Evolutionary conservation across 2,888 invertebrate species (phyloP).

Genomic region (Andrena bucephala): DNA sequence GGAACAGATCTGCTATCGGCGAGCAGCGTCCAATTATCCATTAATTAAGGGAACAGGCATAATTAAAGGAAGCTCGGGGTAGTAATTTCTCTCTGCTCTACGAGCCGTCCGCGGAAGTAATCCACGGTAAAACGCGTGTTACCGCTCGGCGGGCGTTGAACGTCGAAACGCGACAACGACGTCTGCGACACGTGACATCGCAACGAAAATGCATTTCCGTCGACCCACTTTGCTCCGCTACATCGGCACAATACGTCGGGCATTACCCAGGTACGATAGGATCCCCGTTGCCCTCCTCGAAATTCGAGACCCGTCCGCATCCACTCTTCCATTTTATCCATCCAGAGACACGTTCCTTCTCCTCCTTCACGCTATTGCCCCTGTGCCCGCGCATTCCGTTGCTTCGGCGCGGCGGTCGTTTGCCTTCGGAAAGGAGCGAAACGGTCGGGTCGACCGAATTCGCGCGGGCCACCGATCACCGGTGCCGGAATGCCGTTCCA

Average conservation of each 20-base stretch:
- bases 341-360: not conserved
- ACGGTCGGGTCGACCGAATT: not conserved
- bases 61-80: constrained; percentile 9
- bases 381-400: not conserved
- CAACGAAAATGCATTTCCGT: constrained; percentile 55
- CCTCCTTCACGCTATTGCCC: not conserved
- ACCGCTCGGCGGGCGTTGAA: constrained; percentile 26
- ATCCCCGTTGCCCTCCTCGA: constrained; percentile 4
- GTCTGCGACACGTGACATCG: constrained; percentile 33
- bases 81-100: not conserved
- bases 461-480: not conserved
- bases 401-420: no score
- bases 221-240: constrained; percentile 50
- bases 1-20: no score
- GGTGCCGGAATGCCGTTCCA: no score
- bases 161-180: constrained; percentile 33
- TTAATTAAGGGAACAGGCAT: constrained; percentile 27
- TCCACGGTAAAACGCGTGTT: constrained; percentile 32
- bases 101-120: constrained; percentile 11
- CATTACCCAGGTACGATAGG: constrained; percentile 54
- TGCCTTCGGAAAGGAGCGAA: no score
- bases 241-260: constrained; percentile 38
- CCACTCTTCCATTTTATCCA: not conserved
- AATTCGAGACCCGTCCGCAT: constrained; percentile 5
- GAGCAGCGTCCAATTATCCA: not conserved